Evolutionary conservation across 1,140 invertebrate species (phyloP).

Genomic region (Bombus vancouverensis): DNA sequence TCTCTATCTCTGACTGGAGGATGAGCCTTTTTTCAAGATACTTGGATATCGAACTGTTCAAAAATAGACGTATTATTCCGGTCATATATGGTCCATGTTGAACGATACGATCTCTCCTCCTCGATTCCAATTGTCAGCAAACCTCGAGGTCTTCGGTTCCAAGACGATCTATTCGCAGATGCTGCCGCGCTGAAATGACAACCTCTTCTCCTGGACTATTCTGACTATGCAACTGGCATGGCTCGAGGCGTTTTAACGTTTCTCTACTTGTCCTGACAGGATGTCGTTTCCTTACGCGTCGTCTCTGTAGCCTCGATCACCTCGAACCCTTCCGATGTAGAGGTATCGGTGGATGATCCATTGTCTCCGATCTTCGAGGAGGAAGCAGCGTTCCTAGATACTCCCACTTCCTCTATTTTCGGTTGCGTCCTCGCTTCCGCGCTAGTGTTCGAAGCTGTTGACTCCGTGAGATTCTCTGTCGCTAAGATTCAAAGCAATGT

Average conservation of each 20-base stretch:
- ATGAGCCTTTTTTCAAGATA: neutral
- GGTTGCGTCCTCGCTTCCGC: neutral
- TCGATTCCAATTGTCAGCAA: slow-evolving; percentile 10
- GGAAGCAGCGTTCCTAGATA: slow-evolving; percentile 21
- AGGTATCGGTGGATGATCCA: slow-evolving; percentile 38
- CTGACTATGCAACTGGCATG: slow-evolving; percentile 19
- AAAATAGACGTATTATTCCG: slow-evolving; percentile 8
- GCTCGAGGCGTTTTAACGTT: slow-evolving; percentile 27
- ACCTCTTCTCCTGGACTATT: slow-evolving; percentile 11
- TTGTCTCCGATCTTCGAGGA: slow-evolving; percentile 31
- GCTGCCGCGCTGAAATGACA: slow-evolving; percentile 33
- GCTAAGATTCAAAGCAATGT: slow-evolving; percentile 40
- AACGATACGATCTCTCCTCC: neutral
- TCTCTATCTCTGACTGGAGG: neutral
- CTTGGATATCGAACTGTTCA: neutral
- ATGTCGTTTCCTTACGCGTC: slow-evolving; percentile 26
- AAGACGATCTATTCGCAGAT: slow-evolving; percentile 4
- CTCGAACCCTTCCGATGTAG: slow-evolving; percentile 65
- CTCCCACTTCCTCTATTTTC: neutral
- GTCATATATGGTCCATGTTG: neutral
- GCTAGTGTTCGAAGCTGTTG: neutral
- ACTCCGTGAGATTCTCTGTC: slow-evolving; percentile 10
- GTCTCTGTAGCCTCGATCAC: slow-evolving; percentile 63
- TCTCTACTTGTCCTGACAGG: slow-evolving; percentile 31
- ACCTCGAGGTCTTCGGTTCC: slow-evolving; percentile 1